Evolutionary conservation across 2,113 vertebrate species (phyloP).

Genomic region (Verasper variegatus): DNA sequence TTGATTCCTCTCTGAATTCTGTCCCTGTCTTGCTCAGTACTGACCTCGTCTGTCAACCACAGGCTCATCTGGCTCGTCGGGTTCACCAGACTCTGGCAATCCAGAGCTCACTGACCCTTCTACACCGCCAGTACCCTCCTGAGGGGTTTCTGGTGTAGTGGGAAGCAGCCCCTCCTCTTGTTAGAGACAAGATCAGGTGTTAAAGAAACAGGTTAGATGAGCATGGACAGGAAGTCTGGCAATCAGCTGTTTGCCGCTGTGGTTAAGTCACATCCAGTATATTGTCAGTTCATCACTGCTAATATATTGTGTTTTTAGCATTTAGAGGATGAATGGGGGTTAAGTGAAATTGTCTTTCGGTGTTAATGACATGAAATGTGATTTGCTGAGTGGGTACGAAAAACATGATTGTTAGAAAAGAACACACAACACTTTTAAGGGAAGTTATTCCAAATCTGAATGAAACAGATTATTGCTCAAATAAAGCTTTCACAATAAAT

Average conservation of each 20-base stretch:
- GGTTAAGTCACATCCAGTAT: constrained; percentile 33
- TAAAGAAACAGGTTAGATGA: constrained; percentile 78
- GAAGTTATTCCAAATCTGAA: constrained; percentile 1
- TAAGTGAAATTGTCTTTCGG: constrained; percentile 54
- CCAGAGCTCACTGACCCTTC: constrained; percentile 76
- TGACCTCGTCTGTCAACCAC: constrained; percentile 77
- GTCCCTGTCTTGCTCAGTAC: constrained; percentile 51
- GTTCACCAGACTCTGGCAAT: constrained; percentile 64
- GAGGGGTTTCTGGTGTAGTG: constrained; percentile 73
- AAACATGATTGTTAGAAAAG: constrained; percentile 20
- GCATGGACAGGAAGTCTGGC: constrained; percentile 53
- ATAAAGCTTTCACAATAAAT: no score
- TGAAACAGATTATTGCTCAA: background rate
- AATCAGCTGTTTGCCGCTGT: constrained; percentile 73
- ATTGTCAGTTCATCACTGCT: constrained; percentile 52
- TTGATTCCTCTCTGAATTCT: background rate
- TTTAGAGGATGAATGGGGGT: constrained; percentile 63
- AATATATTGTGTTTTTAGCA: constrained; percentile 37
- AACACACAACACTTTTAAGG: constrained; percentile 7
- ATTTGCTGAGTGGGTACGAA: constrained; percentile 18
- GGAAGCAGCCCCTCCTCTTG: constrained; percentile 82
- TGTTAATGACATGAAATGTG: constrained; percentile 47
- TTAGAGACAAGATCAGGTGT: constrained; percentile 84
- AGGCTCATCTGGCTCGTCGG: constrained; percentile 64
- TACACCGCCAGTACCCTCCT: constrained; percentile 75